Percentiles rank a stretch among this genome's conserved stretches.
Conservation (phyloP, 2,113 vertebrate species). For the Fregata magnificens region DNA sequence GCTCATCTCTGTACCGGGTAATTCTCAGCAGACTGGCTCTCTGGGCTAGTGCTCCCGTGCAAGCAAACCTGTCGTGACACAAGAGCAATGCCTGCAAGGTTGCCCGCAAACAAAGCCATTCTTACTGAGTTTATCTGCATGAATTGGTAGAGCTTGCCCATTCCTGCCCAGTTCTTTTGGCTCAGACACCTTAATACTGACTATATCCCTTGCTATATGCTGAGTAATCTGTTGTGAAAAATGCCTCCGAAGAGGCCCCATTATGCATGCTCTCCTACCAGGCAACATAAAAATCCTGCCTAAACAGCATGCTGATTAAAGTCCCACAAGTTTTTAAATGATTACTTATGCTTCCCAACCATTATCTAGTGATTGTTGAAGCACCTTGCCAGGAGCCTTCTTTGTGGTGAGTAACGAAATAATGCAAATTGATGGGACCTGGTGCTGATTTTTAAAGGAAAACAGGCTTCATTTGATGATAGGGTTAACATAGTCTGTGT, state of each 20-base stretch:
- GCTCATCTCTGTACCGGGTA: not conserved
- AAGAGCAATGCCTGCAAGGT: slow-evolving; percentile 38
- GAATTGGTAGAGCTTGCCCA: slow-evolving; percentile 40
- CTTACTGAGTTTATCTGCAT: slow-evolving; percentile 19
- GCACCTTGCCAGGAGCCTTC: slow-evolving; percentile 13
- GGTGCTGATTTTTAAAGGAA: slow-evolving; percentile 20
- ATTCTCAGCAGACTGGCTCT: not conserved
- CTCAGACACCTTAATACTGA: slow-evolving; percentile 55
- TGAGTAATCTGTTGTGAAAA: slow-evolving; percentile 60
- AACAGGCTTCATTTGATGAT: not conserved
- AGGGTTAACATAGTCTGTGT: not conserved
- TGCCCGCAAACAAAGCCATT: slow-evolving; percentile 20
- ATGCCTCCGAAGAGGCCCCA: slow-evolving; percentile 23
- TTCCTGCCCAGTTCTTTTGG: slow-evolving; percentile 53
- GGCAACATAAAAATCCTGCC: slow-evolving; percentile 35
- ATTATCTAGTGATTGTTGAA: slow-evolving; percentile 50
- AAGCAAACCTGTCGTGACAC: slow-evolving; percentile 41
- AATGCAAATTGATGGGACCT: not conserved
- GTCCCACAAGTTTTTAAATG: slow-evolving; percentile 35
- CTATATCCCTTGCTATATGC: slow-evolving; percentile 49
- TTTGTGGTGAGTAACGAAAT: slow-evolving; percentile 45
- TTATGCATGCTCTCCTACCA: slow-evolving; percentile 30
- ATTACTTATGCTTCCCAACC: slow-evolving; percentile 25
- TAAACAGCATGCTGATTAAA: slow-evolving; percentile 27
- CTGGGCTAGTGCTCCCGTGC: slow-evolving; percentile 1